Conservation (phyloP, 2,113 vertebrate genomes). For the Microcebus lehilahytsara region DNA sequence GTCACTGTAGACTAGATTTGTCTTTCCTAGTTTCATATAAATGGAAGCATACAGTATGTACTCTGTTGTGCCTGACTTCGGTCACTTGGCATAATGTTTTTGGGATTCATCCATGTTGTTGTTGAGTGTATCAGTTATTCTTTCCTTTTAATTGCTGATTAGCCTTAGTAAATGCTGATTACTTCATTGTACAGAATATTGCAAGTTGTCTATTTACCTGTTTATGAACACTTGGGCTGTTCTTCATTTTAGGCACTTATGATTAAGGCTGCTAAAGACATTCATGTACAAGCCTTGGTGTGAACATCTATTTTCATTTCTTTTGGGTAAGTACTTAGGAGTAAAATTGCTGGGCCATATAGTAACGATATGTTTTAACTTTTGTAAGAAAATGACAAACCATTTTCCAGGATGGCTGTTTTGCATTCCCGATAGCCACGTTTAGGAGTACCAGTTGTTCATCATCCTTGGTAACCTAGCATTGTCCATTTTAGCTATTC, state of each 20-base stretch:
- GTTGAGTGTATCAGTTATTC: background rate
- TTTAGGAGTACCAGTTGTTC: background rate
- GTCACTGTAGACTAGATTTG: background rate
- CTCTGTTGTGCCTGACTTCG: background rate
- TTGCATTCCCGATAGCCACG: background rate
- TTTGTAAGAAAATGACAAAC: background rate
- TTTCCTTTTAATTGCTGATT: background rate
- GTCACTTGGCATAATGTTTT: background rate
- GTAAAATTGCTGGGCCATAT: background rate
- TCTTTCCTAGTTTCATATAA: background rate
- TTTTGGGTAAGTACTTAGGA: background rate
- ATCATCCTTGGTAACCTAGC: background rate
- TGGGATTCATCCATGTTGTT: background rate
- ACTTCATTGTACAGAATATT: background rate
- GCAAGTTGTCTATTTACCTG: background rate
- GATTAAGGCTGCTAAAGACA: background rate
- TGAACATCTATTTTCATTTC: slow-evolving; percentile 25
- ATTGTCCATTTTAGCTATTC: background rate
- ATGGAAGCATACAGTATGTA: no score
- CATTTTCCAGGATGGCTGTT: background rate
- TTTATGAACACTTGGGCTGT: background rate
- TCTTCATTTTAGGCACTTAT: background rate
- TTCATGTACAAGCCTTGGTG: background rate
- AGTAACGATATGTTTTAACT: background rate
- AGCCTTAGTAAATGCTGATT: no score